These are phyloP conservation scores for Stomatorhinus walkeri DNA, from an alignment of 2,797 vertebrate genomes.

Conservation along the genomic window DNA sequence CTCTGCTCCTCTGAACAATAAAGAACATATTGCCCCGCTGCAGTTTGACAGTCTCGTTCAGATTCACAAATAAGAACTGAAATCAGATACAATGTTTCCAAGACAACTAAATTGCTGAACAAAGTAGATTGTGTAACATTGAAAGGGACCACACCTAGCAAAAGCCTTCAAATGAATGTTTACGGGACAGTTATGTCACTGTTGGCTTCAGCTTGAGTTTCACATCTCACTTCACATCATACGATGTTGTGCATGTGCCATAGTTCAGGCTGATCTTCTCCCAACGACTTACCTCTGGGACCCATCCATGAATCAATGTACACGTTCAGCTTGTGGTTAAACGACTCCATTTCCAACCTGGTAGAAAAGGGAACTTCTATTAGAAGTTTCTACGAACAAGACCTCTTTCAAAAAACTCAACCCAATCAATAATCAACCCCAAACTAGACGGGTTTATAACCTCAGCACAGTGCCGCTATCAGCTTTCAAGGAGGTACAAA, in stretches of 20 bases:
- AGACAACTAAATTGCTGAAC: not conserved
- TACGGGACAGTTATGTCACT: not conserved
- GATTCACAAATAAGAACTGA: not conserved
- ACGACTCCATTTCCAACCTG: slow-evolving; percentile 80
- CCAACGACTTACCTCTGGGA: slow-evolving; percentile 76
- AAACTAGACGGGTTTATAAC: not conserved
- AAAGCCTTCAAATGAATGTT: not conserved
- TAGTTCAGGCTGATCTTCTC: not conserved
- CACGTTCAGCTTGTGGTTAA: slow-evolving; percentile 79
- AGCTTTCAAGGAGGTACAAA: not conserved
- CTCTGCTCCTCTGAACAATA: not conserved
- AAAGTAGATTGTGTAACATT: not conserved
- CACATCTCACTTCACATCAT: not conserved
- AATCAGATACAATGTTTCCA: not conserved
- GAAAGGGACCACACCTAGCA: not conserved
- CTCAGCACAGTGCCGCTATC: not conserved
- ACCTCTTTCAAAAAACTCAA: not conserved
- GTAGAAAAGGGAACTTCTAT: slow-evolving; percentile 32
- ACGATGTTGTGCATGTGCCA: not conserved
- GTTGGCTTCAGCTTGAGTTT: not conserved
- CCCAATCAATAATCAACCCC: not conserved
- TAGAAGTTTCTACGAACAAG: not conserved
- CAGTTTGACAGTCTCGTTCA: not conserved
- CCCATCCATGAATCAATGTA: slow-evolving; percentile 84
- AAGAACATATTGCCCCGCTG: not conserved